These are phyloP conservation scores for Capitella teleta DNA, from an alignment of 1,140 invertebrate genomes.

Conservation along the genomic window DNA sequence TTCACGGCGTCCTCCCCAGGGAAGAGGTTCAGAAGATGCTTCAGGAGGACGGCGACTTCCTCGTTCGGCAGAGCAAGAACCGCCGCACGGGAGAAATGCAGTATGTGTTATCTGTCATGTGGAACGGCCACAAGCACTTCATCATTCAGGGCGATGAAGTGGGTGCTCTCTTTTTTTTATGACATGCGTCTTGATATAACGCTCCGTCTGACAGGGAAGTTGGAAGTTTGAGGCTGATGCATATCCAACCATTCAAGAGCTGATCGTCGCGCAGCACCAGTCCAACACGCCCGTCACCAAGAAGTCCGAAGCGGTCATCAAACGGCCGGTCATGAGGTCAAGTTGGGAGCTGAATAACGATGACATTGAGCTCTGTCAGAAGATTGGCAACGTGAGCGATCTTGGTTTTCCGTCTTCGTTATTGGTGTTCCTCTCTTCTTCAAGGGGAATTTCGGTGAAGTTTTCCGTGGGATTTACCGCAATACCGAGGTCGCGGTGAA, in stretches of 20 bases:
- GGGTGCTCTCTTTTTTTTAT: too few relatives aligned
- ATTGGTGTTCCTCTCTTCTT: slow-evolving; percentile 9
- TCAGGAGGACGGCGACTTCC: slow-evolving; percentile 79
- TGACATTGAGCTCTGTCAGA: slow-evolving; percentile 80
- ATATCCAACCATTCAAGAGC: slow-evolving; percentile 80
- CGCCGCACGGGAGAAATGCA: slow-evolving; percentile 63
- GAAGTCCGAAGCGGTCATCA: slow-evolving; percentile 78
- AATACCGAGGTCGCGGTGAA: slow-evolving; percentile 80
- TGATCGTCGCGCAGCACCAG: slow-evolving; percentile 76
- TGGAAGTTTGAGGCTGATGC: slow-evolving; percentile 87
- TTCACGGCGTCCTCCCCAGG: slow-evolving; percentile 87
- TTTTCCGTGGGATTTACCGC: slow-evolving; percentile 80
- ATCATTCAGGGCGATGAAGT: slow-evolving; percentile 69
- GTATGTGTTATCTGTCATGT: slow-evolving; percentile 86
- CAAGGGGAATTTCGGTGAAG: slow-evolving; percentile 94
- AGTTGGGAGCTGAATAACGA: slow-evolving; percentile 94
- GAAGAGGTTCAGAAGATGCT: slow-evolving; percentile 89
- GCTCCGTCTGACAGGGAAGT: too few relatives aligned
- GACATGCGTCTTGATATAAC: too few relatives aligned
- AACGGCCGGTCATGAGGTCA: slow-evolving; percentile 76
- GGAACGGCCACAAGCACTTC: slow-evolving; percentile 88
- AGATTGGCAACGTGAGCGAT: slow-evolving; percentile 76
- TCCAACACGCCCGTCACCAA: slow-evolving; percentile 76
- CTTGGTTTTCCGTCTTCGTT: background rate
- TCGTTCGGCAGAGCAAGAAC: slow-evolving; percentile 85